These are phyloP conservation scores for Neosalanx taihuensis DNA, from an alignment of 2,797 vertebrate species.

Conservation along the genomic window DNA sequence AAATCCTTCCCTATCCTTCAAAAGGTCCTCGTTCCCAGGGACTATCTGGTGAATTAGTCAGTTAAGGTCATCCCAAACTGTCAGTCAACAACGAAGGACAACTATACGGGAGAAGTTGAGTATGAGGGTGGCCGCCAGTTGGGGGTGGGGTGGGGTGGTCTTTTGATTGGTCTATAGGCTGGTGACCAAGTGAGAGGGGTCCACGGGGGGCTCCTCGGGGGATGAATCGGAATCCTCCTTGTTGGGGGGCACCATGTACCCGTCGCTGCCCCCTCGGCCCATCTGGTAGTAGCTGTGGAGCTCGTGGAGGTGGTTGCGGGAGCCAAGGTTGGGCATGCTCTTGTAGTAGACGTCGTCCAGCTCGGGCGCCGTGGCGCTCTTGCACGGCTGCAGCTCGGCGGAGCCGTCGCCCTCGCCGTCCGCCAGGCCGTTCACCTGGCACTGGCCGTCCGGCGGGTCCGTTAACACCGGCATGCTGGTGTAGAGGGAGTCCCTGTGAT, in stretches of 20 bases:
- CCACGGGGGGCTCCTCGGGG: conserved; percentile 83
- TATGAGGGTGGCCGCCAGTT: conserved; percentile 33
- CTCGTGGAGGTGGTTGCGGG: conserved; percentile 91
- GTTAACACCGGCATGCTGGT: conserved; percentile 96
- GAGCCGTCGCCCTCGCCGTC: conserved; percentile 73
- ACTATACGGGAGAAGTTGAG: conserved; percentile 54
- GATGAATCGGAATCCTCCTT: conserved; percentile 86
- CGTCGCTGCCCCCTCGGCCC: conserved; percentile 95
- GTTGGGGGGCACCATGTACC: conserved; percentile 90
- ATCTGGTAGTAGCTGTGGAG: conserved; percentile 98
- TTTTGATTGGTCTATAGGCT: conserved; percentile 87
- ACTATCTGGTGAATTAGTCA: too few species aligned
- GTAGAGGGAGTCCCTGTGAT: conserved; percentile 95
- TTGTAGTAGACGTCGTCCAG: conserved; percentile 96
- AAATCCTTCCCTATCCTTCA: too few species aligned
- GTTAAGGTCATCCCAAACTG: conserved; percentile 47
- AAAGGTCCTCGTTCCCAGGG: too few species aligned
- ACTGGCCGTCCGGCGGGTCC: conserved; percentile 75
- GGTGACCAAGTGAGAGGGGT: conserved; percentile 96
- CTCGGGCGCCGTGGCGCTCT: conserved; percentile 78
- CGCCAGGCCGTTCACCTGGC: conserved; percentile 80
- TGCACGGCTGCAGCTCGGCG: conserved; percentile 81
- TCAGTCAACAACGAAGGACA: conserved; percentile 61
- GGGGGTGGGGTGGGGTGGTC: conserved; percentile 37
- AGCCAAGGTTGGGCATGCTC: conserved; percentile 98